A percentile compares a stretch with the other conserved stretches of the same genome.
Evolutionary conservation across 2,888 invertebrate species (phyloP).

Genomic region (Dynastes grantii): DNA sequence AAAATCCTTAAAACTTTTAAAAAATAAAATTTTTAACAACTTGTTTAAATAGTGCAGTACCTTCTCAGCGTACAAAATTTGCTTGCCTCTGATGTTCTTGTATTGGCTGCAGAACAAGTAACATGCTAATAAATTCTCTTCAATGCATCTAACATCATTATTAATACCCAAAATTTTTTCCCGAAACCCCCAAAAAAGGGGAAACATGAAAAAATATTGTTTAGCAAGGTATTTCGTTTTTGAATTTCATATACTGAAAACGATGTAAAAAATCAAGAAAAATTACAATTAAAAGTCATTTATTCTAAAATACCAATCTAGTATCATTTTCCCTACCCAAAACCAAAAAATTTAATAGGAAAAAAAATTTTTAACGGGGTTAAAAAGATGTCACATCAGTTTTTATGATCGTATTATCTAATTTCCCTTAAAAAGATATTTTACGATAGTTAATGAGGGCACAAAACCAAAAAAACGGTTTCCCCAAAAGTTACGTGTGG

Average conservation of each 20-base stretch:
- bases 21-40: too few species aligned
- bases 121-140: conserved; percentile 74
- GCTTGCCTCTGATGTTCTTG: conserved; percentile 69
- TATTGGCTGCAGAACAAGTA: conserved; percentile 73
- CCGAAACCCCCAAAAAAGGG: conserved; percentile 71
- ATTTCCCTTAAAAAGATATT: conserved; percentile 47
- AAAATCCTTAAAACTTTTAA: too few species aligned
- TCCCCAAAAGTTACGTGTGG: too few species aligned
- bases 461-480: too few species aligned
- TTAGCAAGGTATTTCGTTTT: conserved; percentile 72
- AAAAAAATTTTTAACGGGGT: too few species aligned
- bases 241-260: conserved; percentile 69
- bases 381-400: conserved; percentile 79
- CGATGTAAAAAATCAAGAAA: conserved; percentile 57
- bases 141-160: conserved; percentile 70
- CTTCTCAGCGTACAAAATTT: conserved; percentile 67
- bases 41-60: conserved; percentile 73
- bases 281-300: conserved; percentile 15
- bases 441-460: background rate
- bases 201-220: conserved; percentile 75
- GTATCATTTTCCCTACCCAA: background rate
- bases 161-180: conserved; percentile 66
- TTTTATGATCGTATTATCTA: conserved; percentile 70
- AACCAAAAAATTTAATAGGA: too few species aligned
- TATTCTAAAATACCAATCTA: background rate